These are phyloP conservation scores for Ridgeia piscesae DNA, from an alignment of 1,140 invertebrate species.

Conservation along the genomic window DNA sequence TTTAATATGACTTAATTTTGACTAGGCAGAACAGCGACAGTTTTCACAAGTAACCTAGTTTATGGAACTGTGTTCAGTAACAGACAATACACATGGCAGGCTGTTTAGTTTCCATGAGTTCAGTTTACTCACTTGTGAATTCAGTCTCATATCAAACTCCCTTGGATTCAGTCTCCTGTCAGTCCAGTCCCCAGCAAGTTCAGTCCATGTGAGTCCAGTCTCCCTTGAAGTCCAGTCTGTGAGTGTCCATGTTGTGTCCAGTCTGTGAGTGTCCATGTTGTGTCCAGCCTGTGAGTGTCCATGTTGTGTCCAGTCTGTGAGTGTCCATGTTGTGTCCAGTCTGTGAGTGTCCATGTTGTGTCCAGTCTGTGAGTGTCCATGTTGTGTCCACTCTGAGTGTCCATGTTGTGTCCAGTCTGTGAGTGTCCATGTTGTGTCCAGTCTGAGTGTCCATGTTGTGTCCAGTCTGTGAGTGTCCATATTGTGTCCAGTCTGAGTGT, in stretches of 20 bases:
- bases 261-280: background rate
- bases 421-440: too few relatives aligned
- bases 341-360: background rate
- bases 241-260: too few relatives aligned
- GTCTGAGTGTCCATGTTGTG: background rate
- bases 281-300: constrained; percentile 31
- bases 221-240: background rate
- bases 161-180: too few relatives aligned
- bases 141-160: too few relatives aligned
- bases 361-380: too few relatives aligned
- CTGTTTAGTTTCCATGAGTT: background rate
- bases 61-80: too few relatives aligned
- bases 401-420: constrained; percentile 35
- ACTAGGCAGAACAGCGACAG: too few relatives aligned
- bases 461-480: too few relatives aligned
- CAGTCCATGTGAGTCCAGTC: background rate
- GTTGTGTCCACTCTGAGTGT: background rate
- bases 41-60: too few relatives aligned
- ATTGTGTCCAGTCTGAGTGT: background rate
- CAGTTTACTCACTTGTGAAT: background rate
- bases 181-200: too few relatives aligned
- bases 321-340: constrained; percentile 32
- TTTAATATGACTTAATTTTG: too few relatives aligned
- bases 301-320: constrained; percentile 31
- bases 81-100: background rate